These are phyloP conservation scores for Eupeodes luniger DNA, from an alignment of 2,888 invertebrate species.

Conservation along the genomic window DNA sequence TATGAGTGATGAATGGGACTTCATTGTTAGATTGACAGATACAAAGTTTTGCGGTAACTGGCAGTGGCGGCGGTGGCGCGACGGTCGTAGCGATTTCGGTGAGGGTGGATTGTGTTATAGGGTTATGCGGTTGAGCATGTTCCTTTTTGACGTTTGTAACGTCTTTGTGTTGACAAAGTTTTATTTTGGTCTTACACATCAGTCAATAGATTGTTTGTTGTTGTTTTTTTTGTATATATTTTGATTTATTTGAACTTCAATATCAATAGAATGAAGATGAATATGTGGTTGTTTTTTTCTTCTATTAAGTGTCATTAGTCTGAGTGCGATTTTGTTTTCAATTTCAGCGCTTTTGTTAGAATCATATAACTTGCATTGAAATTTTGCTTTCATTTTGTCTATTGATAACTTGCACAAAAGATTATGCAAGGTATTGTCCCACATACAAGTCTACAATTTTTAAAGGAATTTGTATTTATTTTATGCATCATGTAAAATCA, in stretches of 20 bases:
- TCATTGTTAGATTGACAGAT: conserved; percentile 66
- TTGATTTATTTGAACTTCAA: not conserved
- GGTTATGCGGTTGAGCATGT: conserved; percentile 4
- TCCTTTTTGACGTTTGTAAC: conserved; percentile 47
- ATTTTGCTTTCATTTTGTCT: not conserved
- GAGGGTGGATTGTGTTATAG: too few relatives aligned
- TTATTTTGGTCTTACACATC: conserved; percentile 22
- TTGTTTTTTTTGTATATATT: not conserved
- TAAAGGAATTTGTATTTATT: not conserved
- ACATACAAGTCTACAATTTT: not conserved
- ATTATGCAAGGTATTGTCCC: not conserved
- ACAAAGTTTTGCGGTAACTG: conserved; percentile 50
- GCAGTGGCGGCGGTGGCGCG: not conserved
- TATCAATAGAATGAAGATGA: conserved; percentile 23
- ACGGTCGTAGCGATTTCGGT: too few relatives aligned
- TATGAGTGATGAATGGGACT: conserved; percentile 58
- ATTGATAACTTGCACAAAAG: not conserved
- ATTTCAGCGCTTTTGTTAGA: not conserved
- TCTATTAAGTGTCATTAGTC: not conserved
- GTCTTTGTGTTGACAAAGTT: conserved; percentile 42
- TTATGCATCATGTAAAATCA: too few relatives aligned
- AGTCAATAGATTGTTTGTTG: conserved; percentile 23
- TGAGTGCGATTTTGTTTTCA: conserved; percentile 13
- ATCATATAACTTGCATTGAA: not conserved
- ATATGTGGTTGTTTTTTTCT: not conserved